Evolutionary conservation across 2,888 invertebrate genomes (phyloP), one percentile per base, ranked within the genome.

Genomic region (Pterobdella sp.): DNA sequence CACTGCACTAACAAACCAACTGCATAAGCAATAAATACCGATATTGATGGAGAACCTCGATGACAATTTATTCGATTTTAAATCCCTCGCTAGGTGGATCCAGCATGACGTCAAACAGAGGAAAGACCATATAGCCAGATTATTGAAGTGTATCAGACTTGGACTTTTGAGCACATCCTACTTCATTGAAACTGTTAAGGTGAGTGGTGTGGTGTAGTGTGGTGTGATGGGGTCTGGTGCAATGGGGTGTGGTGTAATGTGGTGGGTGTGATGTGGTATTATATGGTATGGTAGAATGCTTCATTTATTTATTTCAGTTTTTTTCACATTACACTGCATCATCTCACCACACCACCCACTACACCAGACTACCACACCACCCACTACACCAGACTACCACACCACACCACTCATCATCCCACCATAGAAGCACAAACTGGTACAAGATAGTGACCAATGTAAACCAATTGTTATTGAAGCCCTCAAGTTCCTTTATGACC

Each of bases 391-490:
- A 42, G 10, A 7, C 18, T 18, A 42, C 42, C 42, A 42, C 42
- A 42, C 42, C 42, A 42, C 42, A 42, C 42, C 42, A 42, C 42
- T 14, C 42, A 7, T 14, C 42, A 42, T 18, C 42, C 7, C 42
- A 42, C 42, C 42, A 42, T 71, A 78, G 82, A 90, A 91, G 77
- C 92, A 94, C 82, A 89, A 89, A 0, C 93, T 91, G 82, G 92
- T 95, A 0, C 87, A 88, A 18, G 89, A 89, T 70, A 90, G 91
- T 80, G 91, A 92, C 77, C 89, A 89, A 14, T 92, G 93, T 78
- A 88, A 91, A 26, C 93, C 93, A 0, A 88, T 94, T 76, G 90
- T 94, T 76, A 92, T 94, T 49, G 93, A 94, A 83, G 93, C 94
- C 0, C 85, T 94, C 56, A 91, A 91, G 81, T 94, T 94, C 83